These are phyloP conservation scores for Loriculus beryllinus DNA, from an alignment of 2,797 vertebrate species.

Conservation along the genomic window DNA sequence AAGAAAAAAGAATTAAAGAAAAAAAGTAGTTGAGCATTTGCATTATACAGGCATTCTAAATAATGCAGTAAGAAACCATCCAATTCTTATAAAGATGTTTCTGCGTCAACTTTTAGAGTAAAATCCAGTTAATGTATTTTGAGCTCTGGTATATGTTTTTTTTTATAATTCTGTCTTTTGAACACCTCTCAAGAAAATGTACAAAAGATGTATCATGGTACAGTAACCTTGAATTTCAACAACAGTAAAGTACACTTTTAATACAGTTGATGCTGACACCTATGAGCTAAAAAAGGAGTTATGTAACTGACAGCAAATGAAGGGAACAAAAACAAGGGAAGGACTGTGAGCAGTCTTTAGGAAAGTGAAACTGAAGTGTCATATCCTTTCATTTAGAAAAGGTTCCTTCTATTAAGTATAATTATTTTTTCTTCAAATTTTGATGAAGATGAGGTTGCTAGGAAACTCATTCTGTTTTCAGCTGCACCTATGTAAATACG, in stretches of 20 bases:
- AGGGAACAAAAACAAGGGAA: not conserved
- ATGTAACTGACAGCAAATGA: not conserved
- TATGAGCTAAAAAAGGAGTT: conserved; percentile 1
- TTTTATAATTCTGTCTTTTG: not conserved
- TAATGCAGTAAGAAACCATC: not conserved
- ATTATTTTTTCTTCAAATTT: conserved; percentile 15
- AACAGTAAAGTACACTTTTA: not conserved
- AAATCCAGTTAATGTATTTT: not conserved
- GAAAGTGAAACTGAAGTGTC: not conserved
- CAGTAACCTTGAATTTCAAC: not conserved
- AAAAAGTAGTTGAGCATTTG: not conserved
- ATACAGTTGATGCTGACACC: not conserved
- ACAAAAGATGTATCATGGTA: not conserved
- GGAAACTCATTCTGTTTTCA: not conserved
- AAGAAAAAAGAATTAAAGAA: not conserved
- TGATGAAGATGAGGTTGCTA: conserved; percentile 10
- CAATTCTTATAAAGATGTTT: not conserved
- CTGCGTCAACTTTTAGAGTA: not conserved
- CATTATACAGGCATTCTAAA: not conserved
- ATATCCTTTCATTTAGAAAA: conserved; percentile 14
- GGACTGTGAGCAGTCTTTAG: not conserved
- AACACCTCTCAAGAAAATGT: not conserved
- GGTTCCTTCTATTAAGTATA: conserved; percentile 5
- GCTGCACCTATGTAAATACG: not conserved
- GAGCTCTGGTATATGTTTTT: not conserved